Conservation (phyloP, 2,888 invertebrate species). For the Thyatira batis region DNA sequence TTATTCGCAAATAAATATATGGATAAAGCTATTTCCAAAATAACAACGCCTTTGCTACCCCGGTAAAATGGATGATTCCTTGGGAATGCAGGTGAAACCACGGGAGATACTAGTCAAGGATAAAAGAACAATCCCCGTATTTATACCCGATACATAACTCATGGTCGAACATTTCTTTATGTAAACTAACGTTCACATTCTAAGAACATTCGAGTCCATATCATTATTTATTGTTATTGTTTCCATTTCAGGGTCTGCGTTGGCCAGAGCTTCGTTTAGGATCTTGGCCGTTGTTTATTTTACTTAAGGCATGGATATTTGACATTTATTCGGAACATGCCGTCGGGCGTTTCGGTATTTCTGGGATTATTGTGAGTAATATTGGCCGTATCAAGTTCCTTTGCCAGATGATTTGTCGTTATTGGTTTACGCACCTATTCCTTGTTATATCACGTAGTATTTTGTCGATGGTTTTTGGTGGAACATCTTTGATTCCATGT, state of each 20-base stretch:
- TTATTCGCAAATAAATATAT: too few relatives aligned
- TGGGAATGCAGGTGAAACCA: too few relatives aligned
- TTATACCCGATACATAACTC: not conserved
- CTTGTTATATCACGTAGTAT: conserved; percentile 4
- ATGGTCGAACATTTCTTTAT: conserved; percentile 25
- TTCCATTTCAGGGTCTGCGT: conserved; percentile 38
- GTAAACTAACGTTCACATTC: conserved; percentile 29
- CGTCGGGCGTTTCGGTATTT: conserved; percentile 14
- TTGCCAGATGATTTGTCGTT: conserved; percentile 35
- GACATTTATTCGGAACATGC: conserved; percentile 15
- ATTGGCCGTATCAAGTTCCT: conserved; percentile 24
- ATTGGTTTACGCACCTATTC: conserved; percentile 20
- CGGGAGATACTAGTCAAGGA: not conserved
- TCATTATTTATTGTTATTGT: conserved; percentile 73
- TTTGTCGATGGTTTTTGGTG: not conserved
- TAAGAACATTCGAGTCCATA: conserved; percentile 36
- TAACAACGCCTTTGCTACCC: too few relatives aligned
- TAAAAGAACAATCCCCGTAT: not conserved
- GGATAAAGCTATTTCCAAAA: too few relatives aligned
- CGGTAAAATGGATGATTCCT: too few relatives aligned
- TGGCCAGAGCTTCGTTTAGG: conserved; percentile 12
- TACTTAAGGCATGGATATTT: conserved; percentile 19
- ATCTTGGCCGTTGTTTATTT: conserved; percentile 15
- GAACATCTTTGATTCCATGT: conserved; percentile 1
- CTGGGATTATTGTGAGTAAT: conserved; percentile 38